Base-by-base conservation (phyloP, 2,797 vertebrate genomes). In the Ceyx erithaca region DNA sequence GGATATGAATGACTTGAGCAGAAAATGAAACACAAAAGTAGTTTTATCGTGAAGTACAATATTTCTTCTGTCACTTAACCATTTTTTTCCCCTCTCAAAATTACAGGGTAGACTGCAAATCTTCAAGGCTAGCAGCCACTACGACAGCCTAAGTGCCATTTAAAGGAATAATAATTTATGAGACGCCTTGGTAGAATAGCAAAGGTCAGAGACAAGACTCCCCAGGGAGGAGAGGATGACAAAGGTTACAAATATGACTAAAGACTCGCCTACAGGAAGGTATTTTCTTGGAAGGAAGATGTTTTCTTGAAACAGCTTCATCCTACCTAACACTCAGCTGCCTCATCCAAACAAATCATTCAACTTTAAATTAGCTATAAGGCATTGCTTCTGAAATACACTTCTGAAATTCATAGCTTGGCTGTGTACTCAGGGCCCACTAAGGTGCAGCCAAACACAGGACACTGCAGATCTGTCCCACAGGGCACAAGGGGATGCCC, bases 11-110 rank as follows among this genome's bases (percentile, higher is more conserved):
- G 96, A 93, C 90, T 93, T 73, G 75, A 94, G 91, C 28, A 43
- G 89, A 95, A 96, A 97, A 96, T 8, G 52, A 97, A 97, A 97
- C 95, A 95, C 96, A 95, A 96, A 97, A 96, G 95, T 96, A 96
- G 96, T 97, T 95, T 96, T 96, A 90, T 94, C 10, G 7, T 52
- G 85, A 96, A 95, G 92, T 89, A 94, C 80, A 93, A 92, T 97
- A 97, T 97, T 97, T 98, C 95, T 97, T 93, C 95, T 97, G 96
- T 97, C 96, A 96, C 91, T 96, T 97, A 96, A 91, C 90, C 78
- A 68, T 86, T 96, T 96, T 94, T 96, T 96, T 71, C 25, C 43
- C 37, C 45, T 92, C 95, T 94, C 78, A 93, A 93, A 96, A 97
- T 97, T 97, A 97, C 95, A 97, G 96, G 88, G 75, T 40, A 80